Conservation (phyloP, 2,113 vertebrate genomes). For the Bombycilla garrulus region DNA sequence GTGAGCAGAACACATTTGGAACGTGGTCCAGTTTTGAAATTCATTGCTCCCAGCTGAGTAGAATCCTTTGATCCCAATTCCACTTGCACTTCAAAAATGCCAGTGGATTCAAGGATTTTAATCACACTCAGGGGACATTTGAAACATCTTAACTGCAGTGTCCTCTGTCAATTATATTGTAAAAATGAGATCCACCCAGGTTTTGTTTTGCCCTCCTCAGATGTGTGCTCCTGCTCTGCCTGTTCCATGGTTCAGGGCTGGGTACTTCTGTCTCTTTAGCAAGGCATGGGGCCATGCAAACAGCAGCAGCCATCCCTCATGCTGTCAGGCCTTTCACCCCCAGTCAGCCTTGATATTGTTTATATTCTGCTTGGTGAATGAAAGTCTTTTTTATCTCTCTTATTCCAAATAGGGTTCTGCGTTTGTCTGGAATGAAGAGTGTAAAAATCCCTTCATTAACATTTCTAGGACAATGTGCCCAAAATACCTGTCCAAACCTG, state of each 20-base stretch:
- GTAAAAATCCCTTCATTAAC: neutral
- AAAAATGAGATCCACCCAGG: neutral
- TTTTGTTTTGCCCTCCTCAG: neutral
- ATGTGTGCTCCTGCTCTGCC: neutral
- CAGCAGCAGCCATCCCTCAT: neutral
- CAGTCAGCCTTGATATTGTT: neutral
- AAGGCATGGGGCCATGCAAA: neutral
- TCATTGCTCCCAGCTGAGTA: neutral
- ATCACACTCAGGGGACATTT: accelerated
- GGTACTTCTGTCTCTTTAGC: neutral
- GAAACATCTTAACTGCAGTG: neutral
- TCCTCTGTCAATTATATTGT: neutral
- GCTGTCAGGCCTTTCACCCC: neutral
- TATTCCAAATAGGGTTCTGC: neutral
- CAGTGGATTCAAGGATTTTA: neutral
- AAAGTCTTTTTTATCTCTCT: neutral
- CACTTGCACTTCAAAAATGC: neutral
- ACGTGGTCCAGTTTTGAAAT: accelerated
- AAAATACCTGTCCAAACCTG: neutral
- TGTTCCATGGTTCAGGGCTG: neutral
- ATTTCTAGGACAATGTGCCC: neutral
- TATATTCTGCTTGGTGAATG: neutral
- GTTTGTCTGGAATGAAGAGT: neutral
- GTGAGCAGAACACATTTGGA: neutral
- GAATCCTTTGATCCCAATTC: neutral